Conservation (phyloP, 2,797 vertebrate species). For the Sphenopsis melanotis region DNA sequence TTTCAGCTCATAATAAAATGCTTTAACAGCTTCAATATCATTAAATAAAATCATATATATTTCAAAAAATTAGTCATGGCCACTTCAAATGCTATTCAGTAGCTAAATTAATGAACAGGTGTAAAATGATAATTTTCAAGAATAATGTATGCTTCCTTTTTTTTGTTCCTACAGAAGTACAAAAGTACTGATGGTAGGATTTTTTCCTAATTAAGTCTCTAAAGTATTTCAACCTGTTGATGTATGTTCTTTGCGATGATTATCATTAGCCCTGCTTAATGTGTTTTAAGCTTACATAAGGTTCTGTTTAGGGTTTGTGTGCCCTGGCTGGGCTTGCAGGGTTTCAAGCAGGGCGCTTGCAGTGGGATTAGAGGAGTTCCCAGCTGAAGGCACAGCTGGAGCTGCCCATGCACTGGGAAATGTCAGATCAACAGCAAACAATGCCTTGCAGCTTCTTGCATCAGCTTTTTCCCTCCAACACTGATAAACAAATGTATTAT, state of each 20-base stretch:
- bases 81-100: conserved; percentile 22
- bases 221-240: conserved; percentile 38
- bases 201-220: conserved; percentile 52
- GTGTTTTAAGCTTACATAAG: neutral
- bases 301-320: neutral
- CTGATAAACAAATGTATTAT: conserved; percentile 59
- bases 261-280: conserved; percentile 21
- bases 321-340: conserved; percentile 19
- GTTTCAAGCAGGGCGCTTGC: conserved; percentile 33
- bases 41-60: neutral
- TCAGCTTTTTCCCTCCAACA: conserved; percentile 46
- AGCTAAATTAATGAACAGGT: conserved; percentile 67
- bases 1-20: neutral
- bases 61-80: neutral
- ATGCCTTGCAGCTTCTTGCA: conserved; percentile 62
- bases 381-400: conserved; percentile 31
- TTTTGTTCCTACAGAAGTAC: conserved; percentile 5
- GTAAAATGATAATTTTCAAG: conserved; percentile 50
- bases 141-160: conserved; percentile 15
- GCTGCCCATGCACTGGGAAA: neutral
- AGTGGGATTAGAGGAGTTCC: conserved; percentile 28
- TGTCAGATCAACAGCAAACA: conserved; percentile 19
- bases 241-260: neutral
- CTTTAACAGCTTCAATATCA: neutral
- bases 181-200: conserved; percentile 8